Evolutionary conservation across 2,113 vertebrate species (phyloP).

Genomic region (Ictalurus furcatus): DNA sequence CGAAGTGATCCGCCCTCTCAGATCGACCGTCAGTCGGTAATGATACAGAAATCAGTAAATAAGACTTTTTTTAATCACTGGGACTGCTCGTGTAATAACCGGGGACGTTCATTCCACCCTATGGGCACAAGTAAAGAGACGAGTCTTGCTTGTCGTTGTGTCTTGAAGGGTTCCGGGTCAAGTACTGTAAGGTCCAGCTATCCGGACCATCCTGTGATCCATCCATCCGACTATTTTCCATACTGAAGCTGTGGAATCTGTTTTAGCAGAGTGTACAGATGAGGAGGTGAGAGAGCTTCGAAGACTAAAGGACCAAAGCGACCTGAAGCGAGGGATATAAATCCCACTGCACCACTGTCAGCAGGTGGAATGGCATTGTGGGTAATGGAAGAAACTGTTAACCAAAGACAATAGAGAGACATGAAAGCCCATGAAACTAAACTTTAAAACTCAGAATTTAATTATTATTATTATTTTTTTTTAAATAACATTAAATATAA

Average conservation of each 20-base stretch:
- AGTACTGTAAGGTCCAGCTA: background rate
- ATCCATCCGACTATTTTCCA: too few species aligned
- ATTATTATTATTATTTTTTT: too few species aligned
- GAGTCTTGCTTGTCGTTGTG: background rate
- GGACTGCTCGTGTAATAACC: background rate
- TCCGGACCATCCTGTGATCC: background rate
- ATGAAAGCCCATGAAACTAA: background rate
- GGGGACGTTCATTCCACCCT: background rate
- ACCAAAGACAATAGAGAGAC: background rate
- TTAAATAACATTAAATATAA: background rate
- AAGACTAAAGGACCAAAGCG: background rate
- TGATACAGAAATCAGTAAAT: background rate
- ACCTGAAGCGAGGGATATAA: background rate
- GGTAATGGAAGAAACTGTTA: background rate
- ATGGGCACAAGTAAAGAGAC: background rate
- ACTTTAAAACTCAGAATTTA: background rate
- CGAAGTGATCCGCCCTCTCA: background rate
- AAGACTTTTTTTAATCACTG: background rate
- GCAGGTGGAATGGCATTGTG: background rate
- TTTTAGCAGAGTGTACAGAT: background rate
- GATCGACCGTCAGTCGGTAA: background rate
- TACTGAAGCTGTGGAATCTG: background rate
- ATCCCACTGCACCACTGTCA: background rate
- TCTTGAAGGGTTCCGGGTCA: background rate
- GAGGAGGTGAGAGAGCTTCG: background rate